These are phyloP conservation scores for Nomada goodeniana DNA, from an alignment of 2,888 invertebrate genomes.

Conservation along the genomic window DNA sequence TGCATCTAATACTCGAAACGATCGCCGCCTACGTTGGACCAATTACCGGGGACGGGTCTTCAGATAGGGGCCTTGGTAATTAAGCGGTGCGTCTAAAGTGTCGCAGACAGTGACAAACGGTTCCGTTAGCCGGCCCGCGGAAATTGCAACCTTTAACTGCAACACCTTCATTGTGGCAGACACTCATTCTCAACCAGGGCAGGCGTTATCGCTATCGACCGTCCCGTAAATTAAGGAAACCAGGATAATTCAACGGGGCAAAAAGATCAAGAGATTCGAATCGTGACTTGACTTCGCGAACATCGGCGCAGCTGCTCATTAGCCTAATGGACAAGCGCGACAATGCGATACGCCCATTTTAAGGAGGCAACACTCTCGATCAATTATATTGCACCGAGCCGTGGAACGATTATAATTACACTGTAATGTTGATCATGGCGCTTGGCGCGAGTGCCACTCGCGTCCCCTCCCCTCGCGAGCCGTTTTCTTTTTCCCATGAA, in stretches of 20 bases:
- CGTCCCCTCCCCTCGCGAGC: too few relatives aligned
- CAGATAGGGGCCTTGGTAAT: neutral
- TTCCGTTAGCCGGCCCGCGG: neutral
- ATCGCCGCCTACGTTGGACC: constrained; percentile 15
- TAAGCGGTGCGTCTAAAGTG: neutral
- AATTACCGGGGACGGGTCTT: neutral
- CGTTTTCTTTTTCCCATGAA: neutral
- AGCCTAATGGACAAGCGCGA: constrained; percentile 63
- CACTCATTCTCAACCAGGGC: neutral
- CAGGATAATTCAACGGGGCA: constrained; percentile 22
- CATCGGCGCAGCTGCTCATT: constrained; percentile 60
- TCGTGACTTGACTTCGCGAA: constrained; percentile 37
- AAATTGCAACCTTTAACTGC: neutral
- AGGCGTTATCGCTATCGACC: neutral
- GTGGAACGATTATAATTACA: constrained; percentile 10
- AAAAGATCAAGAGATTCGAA: constrained; percentile 19
- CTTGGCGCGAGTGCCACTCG: neutral
- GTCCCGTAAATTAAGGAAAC: constrained; percentile 20
- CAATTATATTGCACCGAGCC: constrained; percentile 29
- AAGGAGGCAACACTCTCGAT: constrained; percentile 14
- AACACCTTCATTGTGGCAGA: neutral
- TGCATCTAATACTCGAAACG: neutral
- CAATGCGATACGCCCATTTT: constrained; percentile 64
- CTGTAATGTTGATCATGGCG: constrained; percentile 17
- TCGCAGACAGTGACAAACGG: neutral